Base-by-base conservation (phyloP, 2,888 invertebrate genomes). In the Eilema depressum region DNA sequence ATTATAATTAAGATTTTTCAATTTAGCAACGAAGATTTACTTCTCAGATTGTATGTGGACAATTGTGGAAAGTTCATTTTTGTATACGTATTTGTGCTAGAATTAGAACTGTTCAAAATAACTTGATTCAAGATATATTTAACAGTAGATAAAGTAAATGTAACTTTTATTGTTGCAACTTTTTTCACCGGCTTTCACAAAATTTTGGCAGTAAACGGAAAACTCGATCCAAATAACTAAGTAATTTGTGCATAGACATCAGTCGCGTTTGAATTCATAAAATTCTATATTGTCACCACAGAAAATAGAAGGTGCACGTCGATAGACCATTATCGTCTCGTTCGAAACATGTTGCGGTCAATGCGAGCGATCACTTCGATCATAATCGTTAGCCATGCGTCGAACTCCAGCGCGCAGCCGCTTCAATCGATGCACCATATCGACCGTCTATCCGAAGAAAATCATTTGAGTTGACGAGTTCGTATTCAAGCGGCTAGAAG, bases 281-380 rank as follows among this genome's bases (percentile, higher is more conserved):
- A 86, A 86, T 86, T 82, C 82, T 88, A 73, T 87, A 87, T 82
- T 86, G 86, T 88, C 86, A 90, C 87, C 88, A 85, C 89, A 91
- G 86, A 89, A 87, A 90, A 91, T 89, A 91, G 91, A 92, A 90
- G 82, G 84, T 86, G 86, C 80, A 83, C 87, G 83, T 85, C 80
- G 84, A 86, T 87, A 84, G 78, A 85, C 89, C 92, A 93, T 94
- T 94, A 94, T 92, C 93, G 88, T 93, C 94, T 93, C 90, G 92
- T 94, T 93, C 85, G 80, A 84, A 90, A 88, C 90, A 91, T 92
- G 93, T 93, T 94, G 94, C 82, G 94, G 94, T 94, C 86, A 88
- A 85, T 80, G 85, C 88, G 83, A 89, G 88, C 90, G 89, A 92
- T 93, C 90, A 89, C 83, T 90, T 83, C 89, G 88, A 93, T 92